Conservation (phyloP, 2,888 invertebrate genomes). For the Drosophila birchii region DNA sequence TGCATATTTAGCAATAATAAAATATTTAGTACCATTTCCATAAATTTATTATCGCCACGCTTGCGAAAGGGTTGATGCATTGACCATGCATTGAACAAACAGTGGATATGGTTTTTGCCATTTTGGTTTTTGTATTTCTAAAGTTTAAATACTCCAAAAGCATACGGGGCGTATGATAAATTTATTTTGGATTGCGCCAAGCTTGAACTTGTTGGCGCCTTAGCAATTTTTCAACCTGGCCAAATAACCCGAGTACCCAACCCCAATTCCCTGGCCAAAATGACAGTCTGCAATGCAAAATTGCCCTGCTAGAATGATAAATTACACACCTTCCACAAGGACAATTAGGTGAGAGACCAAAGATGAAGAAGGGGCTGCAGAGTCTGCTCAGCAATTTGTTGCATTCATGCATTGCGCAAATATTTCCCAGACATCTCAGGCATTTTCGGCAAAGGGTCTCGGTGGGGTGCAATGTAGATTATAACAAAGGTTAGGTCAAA, state of each 20-base stretch:
- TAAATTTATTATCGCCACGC: conserved; percentile 72
- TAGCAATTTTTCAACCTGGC: neutral
- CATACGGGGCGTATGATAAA: conserved; percentile 60
- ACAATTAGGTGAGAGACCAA: conserved; percentile 13
- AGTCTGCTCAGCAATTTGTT: conserved; percentile 55
- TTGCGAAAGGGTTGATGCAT: conserved; percentile 13
- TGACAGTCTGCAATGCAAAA: conserved; percentile 65
- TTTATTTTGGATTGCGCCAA: conserved; percentile 52
- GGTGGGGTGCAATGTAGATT: neutral
- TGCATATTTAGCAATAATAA: conserved; percentile 80
- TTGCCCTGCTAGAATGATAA: conserved; percentile 67
- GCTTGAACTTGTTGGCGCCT: conserved; percentile 22
- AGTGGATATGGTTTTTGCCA: conserved; percentile 8
- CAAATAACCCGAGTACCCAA: neutral
- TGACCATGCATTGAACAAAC: conserved; percentile 35
- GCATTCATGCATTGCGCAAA: conserved; percentile 66
- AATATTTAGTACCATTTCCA: conserved; percentile 77
- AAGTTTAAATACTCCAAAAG: conserved; percentile 38
- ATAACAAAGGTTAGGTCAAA: conserved; percentile 22
- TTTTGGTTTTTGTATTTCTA: conserved; percentile 16
- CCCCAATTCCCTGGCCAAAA: conserved; percentile 13
- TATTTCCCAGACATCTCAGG: conserved; percentile 61
- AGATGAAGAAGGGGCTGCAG: conserved; percentile 4
- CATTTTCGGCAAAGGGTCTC: conserved; percentile 20
- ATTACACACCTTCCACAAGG: conserved; percentile 65